These are phyloP conservation scores for Montipora efflorescens DNA, from an alignment of 64 coral and sea anemone genomes.

Conservation along the genomic window DNA sequence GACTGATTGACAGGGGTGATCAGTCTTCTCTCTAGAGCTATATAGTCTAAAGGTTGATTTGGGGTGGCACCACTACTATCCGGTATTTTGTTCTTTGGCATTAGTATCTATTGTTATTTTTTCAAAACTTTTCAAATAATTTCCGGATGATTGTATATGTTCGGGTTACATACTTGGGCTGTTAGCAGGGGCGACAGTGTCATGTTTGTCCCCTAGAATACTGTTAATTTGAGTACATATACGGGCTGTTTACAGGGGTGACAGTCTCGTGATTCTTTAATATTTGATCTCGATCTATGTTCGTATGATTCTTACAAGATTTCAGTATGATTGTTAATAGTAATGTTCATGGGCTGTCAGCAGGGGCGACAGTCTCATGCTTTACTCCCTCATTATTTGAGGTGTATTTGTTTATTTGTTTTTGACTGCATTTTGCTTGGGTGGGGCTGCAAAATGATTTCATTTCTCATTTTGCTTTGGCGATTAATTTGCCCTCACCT, in stretches of 20 bases:
- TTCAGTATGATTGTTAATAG: no score
- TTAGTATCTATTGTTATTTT: background rate
- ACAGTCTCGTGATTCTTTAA: background rate
- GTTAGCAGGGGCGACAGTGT: background rate
- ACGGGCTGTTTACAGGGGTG: background rate
- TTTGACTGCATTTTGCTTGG: no score
- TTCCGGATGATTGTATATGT: background rate
- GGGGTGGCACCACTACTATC: background rate
- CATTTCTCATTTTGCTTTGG: no score
- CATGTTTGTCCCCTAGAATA: background rate
- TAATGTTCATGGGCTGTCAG: no score
- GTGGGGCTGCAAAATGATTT: no score
- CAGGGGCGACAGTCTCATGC: no score
- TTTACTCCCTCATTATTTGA: no score
- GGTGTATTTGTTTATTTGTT: no score
- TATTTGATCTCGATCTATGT: background rate
- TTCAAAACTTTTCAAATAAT: background rate
- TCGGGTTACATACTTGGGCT: background rate
- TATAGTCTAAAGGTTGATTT: background rate
- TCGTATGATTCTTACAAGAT: no score
- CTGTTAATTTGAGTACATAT: background rate
- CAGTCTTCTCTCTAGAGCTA: background rate
- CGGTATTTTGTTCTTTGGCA: background rate
- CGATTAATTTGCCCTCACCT: no score
- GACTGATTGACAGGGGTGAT: background rate